phyloP scores from a whole-genome alignment of 1,140 invertebrate species.

The Musca vetustissima region DNA sequence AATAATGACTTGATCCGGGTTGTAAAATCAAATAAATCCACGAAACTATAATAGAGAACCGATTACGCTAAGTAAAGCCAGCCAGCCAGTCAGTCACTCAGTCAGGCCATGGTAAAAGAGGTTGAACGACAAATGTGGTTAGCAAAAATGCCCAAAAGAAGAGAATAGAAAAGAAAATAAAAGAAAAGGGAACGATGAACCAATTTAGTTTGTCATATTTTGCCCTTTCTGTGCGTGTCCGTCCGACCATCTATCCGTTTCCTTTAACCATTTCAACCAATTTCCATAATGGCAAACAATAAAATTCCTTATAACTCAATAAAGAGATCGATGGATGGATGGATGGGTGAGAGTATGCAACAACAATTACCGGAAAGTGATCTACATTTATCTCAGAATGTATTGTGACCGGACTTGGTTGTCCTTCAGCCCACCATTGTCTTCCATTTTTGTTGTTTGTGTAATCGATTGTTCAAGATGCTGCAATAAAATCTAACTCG shows the following conservation, averaged over 20 bases:
- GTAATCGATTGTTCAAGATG: conserved; percentile 19
- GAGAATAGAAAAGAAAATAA: no score
- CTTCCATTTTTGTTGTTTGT: conserved; percentile 5
- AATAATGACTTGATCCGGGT: background rate
- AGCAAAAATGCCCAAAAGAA: background rate
- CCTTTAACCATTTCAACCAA: conserved; percentile 1
- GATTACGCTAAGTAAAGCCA: conserved; percentile 18
- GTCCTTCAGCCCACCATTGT: background rate
- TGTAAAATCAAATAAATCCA: conserved; percentile 17
- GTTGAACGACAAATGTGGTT: background rate
- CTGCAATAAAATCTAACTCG: conserved; percentile 15
- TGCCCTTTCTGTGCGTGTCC: no score
- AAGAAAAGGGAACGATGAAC: no score
- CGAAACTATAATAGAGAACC: conserved; percentile 9
- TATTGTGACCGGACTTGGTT: background rate
- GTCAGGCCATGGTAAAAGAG: no score
- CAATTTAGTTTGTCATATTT: background rate
- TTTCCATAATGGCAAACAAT: conserved; percentile 3
- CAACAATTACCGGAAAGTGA: background rate
- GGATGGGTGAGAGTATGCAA: no score
- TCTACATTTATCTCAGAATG: background rate
- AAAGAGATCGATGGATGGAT: no score
- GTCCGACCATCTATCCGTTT: no score
- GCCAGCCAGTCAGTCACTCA: no score
- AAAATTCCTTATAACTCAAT: background rate